Percentiles rank a stretch among this genome's conserved stretches.
Conservation (phyloP, 2,797 vertebrate genomes). For the Sebastes nivosus region DNA sequence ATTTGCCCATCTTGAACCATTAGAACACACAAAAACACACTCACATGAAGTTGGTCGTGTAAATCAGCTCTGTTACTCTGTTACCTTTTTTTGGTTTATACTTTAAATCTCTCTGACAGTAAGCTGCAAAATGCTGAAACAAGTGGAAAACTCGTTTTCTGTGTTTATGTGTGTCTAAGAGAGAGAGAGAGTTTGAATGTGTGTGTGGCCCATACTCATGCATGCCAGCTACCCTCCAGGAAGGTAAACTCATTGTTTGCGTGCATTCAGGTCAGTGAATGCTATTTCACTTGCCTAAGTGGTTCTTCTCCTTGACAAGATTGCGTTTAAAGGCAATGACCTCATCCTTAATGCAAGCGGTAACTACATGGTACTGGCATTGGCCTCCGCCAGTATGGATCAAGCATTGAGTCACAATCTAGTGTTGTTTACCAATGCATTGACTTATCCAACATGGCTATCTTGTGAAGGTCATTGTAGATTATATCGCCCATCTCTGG, state of each 20-base stretch:
- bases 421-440: constrained; percentile 25
- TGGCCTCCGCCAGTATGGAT: constrained; percentile 10
- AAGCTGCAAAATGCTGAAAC: constrained; percentile 46
- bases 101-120: constrained; percentile 10
- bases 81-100: constrained; percentile 3
- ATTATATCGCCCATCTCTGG: not conserved
- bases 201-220: not conserved
- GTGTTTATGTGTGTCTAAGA: constrained; percentile 3
- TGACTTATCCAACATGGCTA: constrained; percentile 11
- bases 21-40: not conserved
- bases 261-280: constrained; percentile 40
- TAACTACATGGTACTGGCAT: not conserved
- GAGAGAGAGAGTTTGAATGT: not conserved
- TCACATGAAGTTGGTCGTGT: not conserved
- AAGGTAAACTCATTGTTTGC: constrained; percentile 36
- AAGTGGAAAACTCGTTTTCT: constrained; percentile 26
- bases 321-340: constrained; percentile 47
- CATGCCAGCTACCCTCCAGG: constrained; percentile 11
- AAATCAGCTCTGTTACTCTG: constrained; percentile 13
- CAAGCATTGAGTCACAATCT: not conserved
- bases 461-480: constrained; percentile 21
- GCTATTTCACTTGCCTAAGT: constrained; percentile 40
- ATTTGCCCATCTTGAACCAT: not conserved
- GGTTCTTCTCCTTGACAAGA: constrained; percentile 28
- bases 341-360: constrained; percentile 31